These are phyloP conservation scores for Microcebus jonahi DNA, from an alignment of 2,113 vertebrate species.

Conservation along the genomic window DNA sequence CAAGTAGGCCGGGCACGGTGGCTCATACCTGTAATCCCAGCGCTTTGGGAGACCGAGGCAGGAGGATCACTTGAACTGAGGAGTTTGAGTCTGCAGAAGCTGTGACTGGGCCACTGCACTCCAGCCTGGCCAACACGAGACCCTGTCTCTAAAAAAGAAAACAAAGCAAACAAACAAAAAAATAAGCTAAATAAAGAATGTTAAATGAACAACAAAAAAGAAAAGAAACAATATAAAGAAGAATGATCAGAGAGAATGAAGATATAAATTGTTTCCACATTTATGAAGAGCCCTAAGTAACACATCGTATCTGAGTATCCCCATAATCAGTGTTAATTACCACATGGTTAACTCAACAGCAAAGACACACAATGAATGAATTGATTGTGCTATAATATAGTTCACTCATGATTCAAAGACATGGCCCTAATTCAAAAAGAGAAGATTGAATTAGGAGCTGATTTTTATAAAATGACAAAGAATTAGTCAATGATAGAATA, in stretches of 20 bases:
- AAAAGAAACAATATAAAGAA: constrained; percentile 32
- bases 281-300: not conserved
- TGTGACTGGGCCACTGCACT: too few relatives aligned
- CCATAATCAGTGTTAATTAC: constrained; percentile 4
- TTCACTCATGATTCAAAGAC: constrained; percentile 48
- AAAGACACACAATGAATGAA: constrained; percentile 52
- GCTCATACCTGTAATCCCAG: too few relatives aligned
- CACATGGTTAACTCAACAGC: constrained; percentile 28
- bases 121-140: too few relatives aligned
- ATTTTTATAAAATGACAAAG: constrained; percentile 44
- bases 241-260: not conserved
- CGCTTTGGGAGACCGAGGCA: too few relatives aligned
- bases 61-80: too few relatives aligned
- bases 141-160: too few relatives aligned
- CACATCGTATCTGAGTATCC: not conserved
- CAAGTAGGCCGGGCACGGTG: too few relatives aligned
- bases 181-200: not conserved
- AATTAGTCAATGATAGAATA: constrained; percentile 54
- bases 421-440: constrained; percentile 36
- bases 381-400: not conserved
- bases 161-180: too few relatives aligned
- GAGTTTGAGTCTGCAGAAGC: too few relatives aligned
- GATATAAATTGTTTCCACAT: not conserved
- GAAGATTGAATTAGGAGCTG: constrained; percentile 59
- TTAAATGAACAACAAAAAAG: not conserved